Base-by-base conservation (phyloP, 1,140 invertebrate species). In the Trichonephila clavipes region DNA sequence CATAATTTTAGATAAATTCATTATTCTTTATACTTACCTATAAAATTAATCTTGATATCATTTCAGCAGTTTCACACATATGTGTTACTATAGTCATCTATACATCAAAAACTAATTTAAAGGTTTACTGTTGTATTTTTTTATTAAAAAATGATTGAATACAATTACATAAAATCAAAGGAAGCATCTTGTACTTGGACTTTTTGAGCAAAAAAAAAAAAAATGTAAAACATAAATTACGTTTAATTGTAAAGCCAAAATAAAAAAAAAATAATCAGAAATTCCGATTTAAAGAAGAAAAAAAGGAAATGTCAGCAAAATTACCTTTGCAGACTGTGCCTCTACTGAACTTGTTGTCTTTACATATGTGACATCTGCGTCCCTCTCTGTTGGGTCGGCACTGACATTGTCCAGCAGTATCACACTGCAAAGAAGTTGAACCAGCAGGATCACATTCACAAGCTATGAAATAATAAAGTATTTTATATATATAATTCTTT, bases 341-440 rank as follows among this genome's bases (percentile, higher is more conserved):
- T 28, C 98, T 96, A 95, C 98, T 97, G 95, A 97, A 97, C 95
- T 98, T 99, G 95, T 99, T 99, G 95, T 99, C 98, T 96, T 98
- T 98, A 95, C 98, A 99, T 59, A 98, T 97, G 95, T 99, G 98
- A 95, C 98, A 99, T 24, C 97, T 96, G 87, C 97, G 96, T 14
- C 98, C 98, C 96, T 99, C 98, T 1, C 99, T 98, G 95, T 99
- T 99, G 87, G 98, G 97, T 86, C 98, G 97, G 95, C 98, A 99
- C 96, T 98, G 97, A 96, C 98, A 99, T 95, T 99, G 98, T 19
- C 98, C 98, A 94, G 95, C 96, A 94, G 98, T 97, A 94, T 96
- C 95, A 95, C 98, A 99, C 95, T 99, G 98, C 85, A 98, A 96
- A 93, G 97, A 97, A 90, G 97, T 97, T 5, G 98, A 98, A 28